Percentiles rank a stretch among this genome's conserved stretches.
These are phyloP conservation scores for Raja brachyura DNA, from an alignment of 2,113 vertebrate species.

Conservation along the genomic window DNA sequence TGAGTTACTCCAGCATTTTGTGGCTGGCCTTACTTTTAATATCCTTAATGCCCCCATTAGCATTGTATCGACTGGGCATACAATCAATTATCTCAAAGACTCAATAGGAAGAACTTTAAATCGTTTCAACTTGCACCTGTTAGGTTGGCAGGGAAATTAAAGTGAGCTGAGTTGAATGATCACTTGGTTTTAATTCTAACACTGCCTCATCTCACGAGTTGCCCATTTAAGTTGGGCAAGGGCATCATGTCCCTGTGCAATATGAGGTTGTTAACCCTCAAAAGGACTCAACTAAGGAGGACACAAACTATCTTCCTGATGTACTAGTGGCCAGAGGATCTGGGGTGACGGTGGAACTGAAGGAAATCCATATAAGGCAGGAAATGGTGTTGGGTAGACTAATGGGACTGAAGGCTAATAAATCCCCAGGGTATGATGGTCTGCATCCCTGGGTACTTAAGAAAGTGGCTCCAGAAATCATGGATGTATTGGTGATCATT, in stretches of 20 bases:
- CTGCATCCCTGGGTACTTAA: too few species aligned
- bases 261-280: background rate
- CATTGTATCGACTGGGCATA: background rate
- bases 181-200: background rate
- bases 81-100: background rate
- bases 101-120: background rate
- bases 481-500: too few species aligned
- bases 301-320: too few species aligned
- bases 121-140: background rate
- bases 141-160: background rate
- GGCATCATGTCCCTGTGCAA: background rate
- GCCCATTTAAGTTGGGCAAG: background rate
- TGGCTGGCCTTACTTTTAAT: too few species aligned
- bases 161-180: background rate
- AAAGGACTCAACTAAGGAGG: background rate
- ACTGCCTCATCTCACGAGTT: background rate
- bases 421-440: too few species aligned
- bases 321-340: too few species aligned
- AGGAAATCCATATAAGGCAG: too few species aligned
- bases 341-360: too few species aligned
- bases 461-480: too few species aligned
- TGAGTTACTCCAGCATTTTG: too few species aligned
- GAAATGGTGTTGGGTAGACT: too few species aligned
- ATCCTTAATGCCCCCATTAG: background rate
- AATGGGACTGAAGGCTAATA: too few species aligned